Evolutionary conservation across 53 echinoderm and acorn worm genomes (phyloP).

Genomic region (Patiria pectinifera): DNA sequence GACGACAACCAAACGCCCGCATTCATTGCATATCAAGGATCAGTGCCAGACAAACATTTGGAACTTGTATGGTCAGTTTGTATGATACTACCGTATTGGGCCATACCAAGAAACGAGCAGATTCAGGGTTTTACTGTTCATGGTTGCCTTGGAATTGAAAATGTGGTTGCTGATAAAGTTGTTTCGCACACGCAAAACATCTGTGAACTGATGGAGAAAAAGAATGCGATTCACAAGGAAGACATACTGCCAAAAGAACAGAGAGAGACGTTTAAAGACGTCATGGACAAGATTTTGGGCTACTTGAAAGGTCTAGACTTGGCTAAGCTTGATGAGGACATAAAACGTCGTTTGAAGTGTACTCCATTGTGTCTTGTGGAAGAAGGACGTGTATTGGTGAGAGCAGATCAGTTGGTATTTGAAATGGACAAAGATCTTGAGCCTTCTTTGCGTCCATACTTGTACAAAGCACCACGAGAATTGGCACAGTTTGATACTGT

Average conservation of each 20-base stretch:
- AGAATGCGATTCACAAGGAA: constrained; percentile 22
- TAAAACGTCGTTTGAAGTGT: constrained; percentile 19
- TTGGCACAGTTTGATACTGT: constrained; percentile 27
- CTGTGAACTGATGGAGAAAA: constrained; percentile 32
- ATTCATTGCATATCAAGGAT: constrained; percentile 57
- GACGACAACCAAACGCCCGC: neutral
- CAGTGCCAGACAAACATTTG: constrained; percentile 34
- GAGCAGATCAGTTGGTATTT: too few species aligned
- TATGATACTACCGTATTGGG: constrained; percentile 32
- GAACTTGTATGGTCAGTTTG: constrained; percentile 65
- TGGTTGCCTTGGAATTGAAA: constrained; percentile 43
- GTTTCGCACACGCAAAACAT: constrained; percentile 49
- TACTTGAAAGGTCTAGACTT: constrained; percentile 9
- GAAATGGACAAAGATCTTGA: too few species aligned
- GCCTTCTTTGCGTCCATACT: too few species aligned
- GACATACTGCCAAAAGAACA: constrained; percentile 26
- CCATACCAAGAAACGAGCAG: constrained; percentile 4
- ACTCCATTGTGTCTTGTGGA: constrained; percentile 25
- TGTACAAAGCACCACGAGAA: too few species aligned
- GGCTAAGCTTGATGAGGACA: neutral
- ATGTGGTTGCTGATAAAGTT: constrained; percentile 11
- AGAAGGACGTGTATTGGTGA: too few species aligned
- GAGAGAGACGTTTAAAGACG: constrained; percentile 12
- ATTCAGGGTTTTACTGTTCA: constrained; percentile 9
- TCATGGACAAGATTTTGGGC: constrained; percentile 17